Evolutionary conservation across 1,140 invertebrate species (phyloP), one percentile per base, ranked within the genome.

Genomic region (Drosophila lini): DNA sequence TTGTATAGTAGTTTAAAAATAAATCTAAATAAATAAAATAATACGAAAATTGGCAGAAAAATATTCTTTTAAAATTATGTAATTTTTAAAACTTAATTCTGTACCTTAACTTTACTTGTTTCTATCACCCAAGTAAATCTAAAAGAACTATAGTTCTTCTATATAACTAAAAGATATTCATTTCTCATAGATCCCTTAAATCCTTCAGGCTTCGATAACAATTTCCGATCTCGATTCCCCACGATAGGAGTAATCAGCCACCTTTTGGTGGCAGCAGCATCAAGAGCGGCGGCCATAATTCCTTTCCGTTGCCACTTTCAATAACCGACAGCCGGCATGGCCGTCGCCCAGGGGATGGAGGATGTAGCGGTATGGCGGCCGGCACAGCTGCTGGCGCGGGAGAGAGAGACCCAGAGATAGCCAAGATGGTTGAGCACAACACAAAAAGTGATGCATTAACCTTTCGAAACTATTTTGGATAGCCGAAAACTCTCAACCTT

Each of bases 381-480:
- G 34, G 40, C 32, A 45, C 50, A 57, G 50, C 68, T 58, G 64
- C 36, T 57, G 6, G 38, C 11, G 38, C 3, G 38, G 4, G 19
- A 22, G 59, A 8, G 40, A 69, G 32, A 68, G 68, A 19, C 65
- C 47, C n/a, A 47, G 52, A n/a, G 16, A 65, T 44, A 47, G 40
- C 55, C 34, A 81, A 80, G 58, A 84, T 83, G 76, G 81, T 80
- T 71, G 80, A 28, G 25, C 55, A 45, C 50, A 62, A 28, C 22
- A 50, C 56, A 36, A 67, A 57, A 55, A 81, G 63, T 75, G 70
- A 78, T 70, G 75, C 74, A 78, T 78, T 78, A 78, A 71, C 76
- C 75, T 78, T 78, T 82, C 56, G 57, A 71, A 83, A 80, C 71
- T 75, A 74, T 74, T 82, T 74, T 31, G 59, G 53, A 76, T 73